phyloP scores from a whole-genome alignment of 1,140 invertebrate genomes.

The Holcopasites calliopsidis region DNA sequence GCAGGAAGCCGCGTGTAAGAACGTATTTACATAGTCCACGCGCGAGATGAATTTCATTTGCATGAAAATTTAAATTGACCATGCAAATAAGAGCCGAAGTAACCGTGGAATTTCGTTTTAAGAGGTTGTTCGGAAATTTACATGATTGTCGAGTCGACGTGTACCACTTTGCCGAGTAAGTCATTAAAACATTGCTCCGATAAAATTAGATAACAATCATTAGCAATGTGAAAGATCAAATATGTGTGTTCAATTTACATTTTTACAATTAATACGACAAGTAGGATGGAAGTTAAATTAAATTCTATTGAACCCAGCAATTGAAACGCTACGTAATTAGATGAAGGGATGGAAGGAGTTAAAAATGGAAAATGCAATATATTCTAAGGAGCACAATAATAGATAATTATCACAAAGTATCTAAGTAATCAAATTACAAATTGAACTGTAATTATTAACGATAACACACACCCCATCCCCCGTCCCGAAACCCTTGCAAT shows the following conservation, averaged over 20 bases:
- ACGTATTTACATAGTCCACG: background rate
- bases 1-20: background rate
- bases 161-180: background rate
- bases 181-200: background rate
- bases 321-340: too few relatives aligned
- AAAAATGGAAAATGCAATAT: too few relatives aligned
- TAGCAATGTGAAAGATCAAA: background rate
- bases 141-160: background rate
- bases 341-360: too few relatives aligned
- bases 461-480: too few relatives aligned
- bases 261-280: too few relatives aligned
- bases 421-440: too few relatives aligned
- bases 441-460: too few relatives aligned
- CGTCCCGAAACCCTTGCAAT: too few relatives aligned
- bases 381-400: too few relatives aligned
- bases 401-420: too few relatives aligned
- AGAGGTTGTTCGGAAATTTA: background rate
- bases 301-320: too few relatives aligned
- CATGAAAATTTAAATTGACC: background rate
- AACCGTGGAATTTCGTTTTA: background rate
- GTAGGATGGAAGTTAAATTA: too few relatives aligned
- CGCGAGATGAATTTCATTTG: conserved; percentile 1
- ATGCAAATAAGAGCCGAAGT: background rate
- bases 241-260: background rate
- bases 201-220: conserved; percentile 1